Conservation (phyloP, 1,140 invertebrate species). For the Pogonus chalceus region DNA sequence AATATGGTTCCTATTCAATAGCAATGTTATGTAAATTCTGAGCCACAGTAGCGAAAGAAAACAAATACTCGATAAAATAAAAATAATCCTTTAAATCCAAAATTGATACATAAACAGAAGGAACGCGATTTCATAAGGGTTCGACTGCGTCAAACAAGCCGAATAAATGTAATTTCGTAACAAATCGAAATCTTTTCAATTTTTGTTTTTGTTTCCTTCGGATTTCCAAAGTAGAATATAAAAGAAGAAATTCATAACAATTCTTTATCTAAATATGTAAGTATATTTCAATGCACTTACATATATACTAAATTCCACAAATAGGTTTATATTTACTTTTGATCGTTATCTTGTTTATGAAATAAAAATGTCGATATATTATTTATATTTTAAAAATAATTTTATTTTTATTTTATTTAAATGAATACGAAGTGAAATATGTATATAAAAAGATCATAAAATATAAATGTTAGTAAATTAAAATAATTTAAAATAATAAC, state of each 20-base stretch:
- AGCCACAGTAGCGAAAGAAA: neutral
- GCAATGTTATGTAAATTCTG: too few relatives aligned
- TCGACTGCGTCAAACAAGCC: neutral
- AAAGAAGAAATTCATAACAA: neutral
- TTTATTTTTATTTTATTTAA: too few relatives aligned
- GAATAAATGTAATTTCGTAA: slow-evolving; percentile 4
- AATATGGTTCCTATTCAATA: neutral
- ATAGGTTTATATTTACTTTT: too few relatives aligned
- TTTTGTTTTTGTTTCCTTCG: slow-evolving; percentile 1
- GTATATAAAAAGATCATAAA: too few relatives aligned
- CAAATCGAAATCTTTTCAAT: neutral
- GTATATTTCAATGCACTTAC: too few relatives aligned
- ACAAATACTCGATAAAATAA: neutral
- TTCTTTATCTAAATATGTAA: neutral
- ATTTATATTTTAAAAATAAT: too few relatives aligned
- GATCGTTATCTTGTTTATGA: too few relatives aligned
- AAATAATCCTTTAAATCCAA: neutral
- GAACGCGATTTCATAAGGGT: neutral
- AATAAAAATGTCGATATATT: too few relatives aligned
- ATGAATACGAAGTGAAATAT: too few relatives aligned
- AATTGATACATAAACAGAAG: neutral
- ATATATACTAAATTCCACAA: too few relatives aligned
- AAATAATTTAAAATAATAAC: too few relatives aligned
- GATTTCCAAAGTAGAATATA: neutral
- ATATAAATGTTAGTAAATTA: too few relatives aligned